phyloP scores from a whole-genome alignment of 1,140 invertebrate species.

The Aricia agestis region DNA sequence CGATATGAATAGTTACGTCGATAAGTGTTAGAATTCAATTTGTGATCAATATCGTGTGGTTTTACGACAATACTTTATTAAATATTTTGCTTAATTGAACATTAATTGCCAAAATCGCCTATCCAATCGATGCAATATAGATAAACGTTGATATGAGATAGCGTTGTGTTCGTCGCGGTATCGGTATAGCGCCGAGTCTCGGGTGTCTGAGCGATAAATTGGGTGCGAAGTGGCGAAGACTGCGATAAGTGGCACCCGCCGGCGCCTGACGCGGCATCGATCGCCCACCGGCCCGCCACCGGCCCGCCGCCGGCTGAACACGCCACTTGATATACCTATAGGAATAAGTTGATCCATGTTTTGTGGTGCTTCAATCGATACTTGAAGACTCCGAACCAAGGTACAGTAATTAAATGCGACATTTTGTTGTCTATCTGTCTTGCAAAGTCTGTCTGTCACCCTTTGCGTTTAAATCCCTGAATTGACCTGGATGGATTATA shows the following conservation, averaged over 20 bases:
- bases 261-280: slow-evolving; percentile 27
- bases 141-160: no score
- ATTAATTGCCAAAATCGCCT: no score
- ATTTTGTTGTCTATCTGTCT: no score
- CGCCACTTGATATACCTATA: not conserved
- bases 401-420: not conserved
- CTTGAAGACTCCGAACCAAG: not conserved
- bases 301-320: slow-evolving; percentile 11
- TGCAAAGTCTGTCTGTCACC: no score
- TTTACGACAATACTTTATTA: no score
- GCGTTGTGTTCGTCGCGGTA: not conserved
- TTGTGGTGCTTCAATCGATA: not conserved
- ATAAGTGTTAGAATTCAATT: no score
- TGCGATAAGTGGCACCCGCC: slow-evolving; percentile 57
- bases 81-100: no score
- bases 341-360: not conserved
- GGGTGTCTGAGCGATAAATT: slow-evolving; percentile 51
- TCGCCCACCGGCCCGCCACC: slow-evolving; percentile 29
- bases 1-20: no score
- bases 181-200: not conserved
- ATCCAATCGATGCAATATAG: no score
- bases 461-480: no score
- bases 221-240: slow-evolving; percentile 68
- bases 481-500: no score
- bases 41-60: no score